These are phyloP conservation scores for Eueides isabella DNA, from an alignment of 1,140 invertebrate species.

Conservation along the genomic window DNA sequence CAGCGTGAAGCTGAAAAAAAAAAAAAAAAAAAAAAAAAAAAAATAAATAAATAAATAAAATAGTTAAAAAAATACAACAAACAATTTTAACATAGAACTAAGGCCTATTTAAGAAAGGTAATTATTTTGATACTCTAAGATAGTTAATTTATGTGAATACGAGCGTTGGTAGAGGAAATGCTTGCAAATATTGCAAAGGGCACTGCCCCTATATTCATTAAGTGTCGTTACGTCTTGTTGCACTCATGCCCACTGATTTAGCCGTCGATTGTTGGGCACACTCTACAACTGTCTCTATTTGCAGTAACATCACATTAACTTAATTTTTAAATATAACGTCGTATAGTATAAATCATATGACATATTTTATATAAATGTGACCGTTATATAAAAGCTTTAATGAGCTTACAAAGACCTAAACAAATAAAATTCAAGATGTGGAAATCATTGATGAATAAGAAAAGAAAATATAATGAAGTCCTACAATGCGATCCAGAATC, in stretches of 20 bases:
- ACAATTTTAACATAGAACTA: not conserved
- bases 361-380: not conserved
- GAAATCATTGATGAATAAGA: slow-evolving; percentile 74
- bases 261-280: slow-evolving; percentile 57
- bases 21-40: too few relatives aligned
- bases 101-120: not conserved
- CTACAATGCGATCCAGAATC: slow-evolving; percentile 67
- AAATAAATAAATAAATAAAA: too few relatives aligned
- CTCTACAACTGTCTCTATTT: slow-evolving; percentile 28
- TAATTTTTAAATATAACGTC: not conserved
- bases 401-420: slow-evolving; percentile 73
- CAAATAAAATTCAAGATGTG: slow-evolving; percentile 71
- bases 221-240: slow-evolving; percentile 62
- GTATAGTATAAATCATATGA: not conserved
- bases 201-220: slow-evolving; percentile 70
- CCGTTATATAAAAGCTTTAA: slow-evolving; percentile 51
- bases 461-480: slow-evolving; percentile 75
- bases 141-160: not conserved
- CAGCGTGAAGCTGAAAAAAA: too few relatives aligned
- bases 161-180: slow-evolving; percentile 26
- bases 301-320: slow-evolving; percentile 6
- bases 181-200: slow-evolving; percentile 47
- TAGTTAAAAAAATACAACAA: not conserved
- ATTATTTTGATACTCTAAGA: not conserved
- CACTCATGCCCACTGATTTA: slow-evolving; percentile 58